Conservation (phyloP, 2,888 invertebrate genomes). For the Philopedon plagiatum region DNA sequence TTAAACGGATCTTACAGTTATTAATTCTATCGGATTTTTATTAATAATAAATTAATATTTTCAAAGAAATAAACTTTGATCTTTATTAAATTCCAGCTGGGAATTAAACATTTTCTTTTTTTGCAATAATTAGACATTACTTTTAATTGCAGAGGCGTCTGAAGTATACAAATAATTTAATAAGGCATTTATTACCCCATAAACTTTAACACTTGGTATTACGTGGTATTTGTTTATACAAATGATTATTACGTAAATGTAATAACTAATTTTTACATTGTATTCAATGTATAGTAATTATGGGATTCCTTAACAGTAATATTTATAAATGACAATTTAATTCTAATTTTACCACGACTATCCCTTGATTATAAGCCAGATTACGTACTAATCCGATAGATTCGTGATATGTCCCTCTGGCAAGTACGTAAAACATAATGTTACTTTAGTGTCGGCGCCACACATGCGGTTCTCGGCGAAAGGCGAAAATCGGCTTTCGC, state of each 20-base stretch:
- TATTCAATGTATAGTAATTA: neutral
- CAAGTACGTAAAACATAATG: too few relatives aligned
- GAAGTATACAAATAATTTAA: neutral
- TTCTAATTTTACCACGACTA: too few relatives aligned
- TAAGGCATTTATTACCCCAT: neutral
- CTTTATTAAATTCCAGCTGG: neutral
- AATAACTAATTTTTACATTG: neutral
- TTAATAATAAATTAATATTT: constrained; percentile 2
- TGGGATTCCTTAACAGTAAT: too few relatives aligned
- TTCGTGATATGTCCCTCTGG: too few relatives aligned
- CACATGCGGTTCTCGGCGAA: too few relatives aligned
- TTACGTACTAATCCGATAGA: too few relatives aligned
- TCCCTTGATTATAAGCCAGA: too few relatives aligned
- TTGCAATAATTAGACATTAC: neutral
- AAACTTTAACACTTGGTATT: neutral
- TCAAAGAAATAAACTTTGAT: neutral
- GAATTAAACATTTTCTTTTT: neutral
- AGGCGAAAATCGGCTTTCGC: too few relatives aligned
- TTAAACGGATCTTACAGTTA: neutral
- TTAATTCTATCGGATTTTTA: constrained; percentile 3
- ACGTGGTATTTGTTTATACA: neutral
- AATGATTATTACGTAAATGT: neutral
- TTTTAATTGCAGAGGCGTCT: neutral
- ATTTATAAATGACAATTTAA: too few relatives aligned
- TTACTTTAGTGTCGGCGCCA: too few relatives aligned